phyloP scores from a whole-genome alignment of 2,113 vertebrate genomes.

The Junco hyemalis region DNA sequence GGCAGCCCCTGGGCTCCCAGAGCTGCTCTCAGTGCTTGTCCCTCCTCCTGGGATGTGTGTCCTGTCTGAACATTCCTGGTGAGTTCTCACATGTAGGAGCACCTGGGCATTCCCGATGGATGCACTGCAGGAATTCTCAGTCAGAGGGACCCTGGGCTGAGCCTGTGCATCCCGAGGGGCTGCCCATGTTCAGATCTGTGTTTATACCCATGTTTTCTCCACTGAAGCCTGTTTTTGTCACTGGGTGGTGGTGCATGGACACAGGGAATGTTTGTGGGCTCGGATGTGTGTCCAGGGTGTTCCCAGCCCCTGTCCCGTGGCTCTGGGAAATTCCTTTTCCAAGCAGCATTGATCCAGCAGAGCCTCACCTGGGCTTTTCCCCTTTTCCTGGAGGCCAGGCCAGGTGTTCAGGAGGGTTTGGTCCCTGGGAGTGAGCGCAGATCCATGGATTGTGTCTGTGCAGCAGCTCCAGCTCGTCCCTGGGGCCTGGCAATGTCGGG shows the following conservation, averaged over 20 bases:
- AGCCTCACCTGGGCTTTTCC: not conserved
- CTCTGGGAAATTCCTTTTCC: not conserved
- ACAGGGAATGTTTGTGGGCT: not conserved
- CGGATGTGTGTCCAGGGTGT: not conserved
- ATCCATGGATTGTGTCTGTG: accelerated
- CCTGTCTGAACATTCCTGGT: not conserved
- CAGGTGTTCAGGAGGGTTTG: not conserved
- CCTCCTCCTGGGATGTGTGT: not conserved
- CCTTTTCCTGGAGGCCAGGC: accelerated
- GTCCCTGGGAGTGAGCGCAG: not conserved
- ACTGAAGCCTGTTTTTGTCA: accelerated
- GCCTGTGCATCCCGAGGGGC: not conserved
- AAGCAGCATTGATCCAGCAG: not conserved
- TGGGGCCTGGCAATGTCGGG: not conserved
- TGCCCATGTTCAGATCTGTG: not conserved
- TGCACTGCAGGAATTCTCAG: not conserved
- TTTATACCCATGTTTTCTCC: accelerated
- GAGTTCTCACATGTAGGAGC: accelerated
- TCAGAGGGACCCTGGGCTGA: accelerated
- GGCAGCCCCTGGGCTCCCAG: not conserved
- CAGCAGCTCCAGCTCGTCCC: not conserved
- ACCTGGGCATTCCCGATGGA: accelerated
- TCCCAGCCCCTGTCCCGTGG: accelerated
- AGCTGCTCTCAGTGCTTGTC: not conserved
- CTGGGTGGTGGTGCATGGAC: not conserved